Percentiles rank a stretch among this genome's conserved stretches.
Evolutionary conservation across 2,888 invertebrate genomes (phyloP).

Genomic region (Drosophila hamatofila): DNA sequence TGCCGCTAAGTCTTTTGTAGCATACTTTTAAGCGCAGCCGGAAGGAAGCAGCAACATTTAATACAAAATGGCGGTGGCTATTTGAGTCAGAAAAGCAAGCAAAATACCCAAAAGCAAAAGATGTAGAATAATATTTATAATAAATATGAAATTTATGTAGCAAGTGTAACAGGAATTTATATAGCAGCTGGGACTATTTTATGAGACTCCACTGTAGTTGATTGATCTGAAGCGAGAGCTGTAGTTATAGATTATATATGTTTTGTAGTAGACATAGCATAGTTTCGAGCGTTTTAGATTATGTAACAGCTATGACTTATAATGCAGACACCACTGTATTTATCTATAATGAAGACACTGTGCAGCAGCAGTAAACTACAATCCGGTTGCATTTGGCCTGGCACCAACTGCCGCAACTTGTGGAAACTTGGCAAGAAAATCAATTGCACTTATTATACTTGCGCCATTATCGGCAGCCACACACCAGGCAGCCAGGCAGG

Average conservation of each 20-base stretch:
- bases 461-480: conserved; percentile 70
- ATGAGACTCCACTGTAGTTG: neutral
- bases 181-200: neutral
- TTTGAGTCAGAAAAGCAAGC: neutral
- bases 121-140: neutral
- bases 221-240: neutral
- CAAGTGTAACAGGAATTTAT: no score
- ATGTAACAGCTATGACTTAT: neutral
- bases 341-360: neutral
- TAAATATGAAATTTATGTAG: neutral
- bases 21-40: conserved; percentile 7
- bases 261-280: neutral
- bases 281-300: neutral
- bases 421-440: conserved; percentile 66
- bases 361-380: conserved; percentile 39
- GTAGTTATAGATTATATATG: neutral
- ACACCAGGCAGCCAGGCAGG: conserved; percentile 14
- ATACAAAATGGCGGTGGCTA: neutral
- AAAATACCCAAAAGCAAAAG: neutral
- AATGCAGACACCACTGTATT: neutral
- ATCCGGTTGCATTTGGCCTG: conserved; percentile 37
- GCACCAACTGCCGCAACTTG: conserved; percentile 28
- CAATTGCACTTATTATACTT: conserved; percentile 70
- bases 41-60: neutral
- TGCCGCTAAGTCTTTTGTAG: neutral